Percentiles rank a stretch among this genome's conserved stretches.
Evolutionary conservation across 2,888 invertebrate species (phyloP).

Genomic region (Caenorhabditis macrosperma): DNA sequence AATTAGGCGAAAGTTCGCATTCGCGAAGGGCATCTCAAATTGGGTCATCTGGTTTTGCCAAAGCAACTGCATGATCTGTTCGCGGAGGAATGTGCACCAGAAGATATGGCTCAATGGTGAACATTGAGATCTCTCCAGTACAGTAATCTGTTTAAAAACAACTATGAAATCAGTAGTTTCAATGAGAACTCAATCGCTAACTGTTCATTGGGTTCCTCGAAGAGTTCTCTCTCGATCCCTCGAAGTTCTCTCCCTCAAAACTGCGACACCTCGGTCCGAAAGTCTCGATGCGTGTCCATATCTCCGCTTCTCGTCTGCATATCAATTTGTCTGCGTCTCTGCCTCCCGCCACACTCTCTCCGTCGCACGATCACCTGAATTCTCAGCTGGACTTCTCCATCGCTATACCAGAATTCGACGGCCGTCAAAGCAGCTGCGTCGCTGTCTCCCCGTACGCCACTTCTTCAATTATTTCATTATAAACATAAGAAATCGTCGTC

Average conservation of each 20-base stretch:
- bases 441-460: not conserved
- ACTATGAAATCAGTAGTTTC: too few species aligned
- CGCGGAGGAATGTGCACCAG: too few species aligned
- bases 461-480: slow-evolving; percentile 55
- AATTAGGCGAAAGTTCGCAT: slow-evolving; percentile 53
- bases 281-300: slow-evolving; percentile 1
- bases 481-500: slow-evolving; percentile 35
- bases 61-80: not conserved
- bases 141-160: too few species aligned
- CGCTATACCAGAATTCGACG: slow-evolving; percentile 50
- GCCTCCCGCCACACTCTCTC: slow-evolving; percentile 13
- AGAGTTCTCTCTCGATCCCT: too few species aligned
- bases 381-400: slow-evolving; percentile 44
- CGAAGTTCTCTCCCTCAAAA: too few species aligned
- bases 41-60: slow-evolving; percentile 28
- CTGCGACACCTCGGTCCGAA: slow-evolving; percentile 27
- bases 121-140: too few species aligned
- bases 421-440: slow-evolving; percentile 11
- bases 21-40: slow-evolving; percentile 11
- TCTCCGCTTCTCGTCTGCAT: slow-evolving; percentile 45
- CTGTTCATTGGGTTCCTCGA: too few species aligned
- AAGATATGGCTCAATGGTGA: too few species aligned
- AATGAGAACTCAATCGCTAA: too few species aligned
- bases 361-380: slow-evolving; percentile 42
- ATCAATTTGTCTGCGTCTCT: slow-evolving; percentile 42